phyloP scores from a whole-genome alignment of 2,113 vertebrate species.

The Tyrannus savana region DNA sequence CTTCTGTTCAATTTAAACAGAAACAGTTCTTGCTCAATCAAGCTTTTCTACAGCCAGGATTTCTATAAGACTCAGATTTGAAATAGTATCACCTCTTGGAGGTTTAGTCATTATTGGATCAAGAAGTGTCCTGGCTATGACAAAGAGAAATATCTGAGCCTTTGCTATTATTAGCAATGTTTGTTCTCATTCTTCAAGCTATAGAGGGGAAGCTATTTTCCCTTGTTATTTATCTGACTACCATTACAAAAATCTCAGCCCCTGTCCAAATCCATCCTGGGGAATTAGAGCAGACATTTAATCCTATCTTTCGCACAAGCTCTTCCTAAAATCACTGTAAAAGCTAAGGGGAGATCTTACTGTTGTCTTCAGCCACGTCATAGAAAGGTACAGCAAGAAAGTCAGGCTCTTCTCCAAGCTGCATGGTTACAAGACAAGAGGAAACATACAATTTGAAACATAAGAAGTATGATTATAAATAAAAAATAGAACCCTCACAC shows the following conservation, averaged over 20 bases:
- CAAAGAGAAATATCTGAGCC: slow-evolving; percentile 11
- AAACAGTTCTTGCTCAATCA: background rate
- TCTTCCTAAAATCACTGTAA: slow-evolving; percentile 2
- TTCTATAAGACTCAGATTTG: background rate
- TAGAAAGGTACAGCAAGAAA: background rate
- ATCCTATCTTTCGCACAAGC: background rate
- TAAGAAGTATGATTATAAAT: background rate
- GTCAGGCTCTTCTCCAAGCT: background rate
- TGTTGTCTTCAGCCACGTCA: background rate
- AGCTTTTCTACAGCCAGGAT: background rate
- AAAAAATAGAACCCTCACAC: background rate
- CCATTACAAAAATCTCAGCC: slow-evolving; percentile 6
- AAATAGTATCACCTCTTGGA: background rate
- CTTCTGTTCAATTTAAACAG: slow-evolving; percentile 6
- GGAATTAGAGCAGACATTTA: background rate
- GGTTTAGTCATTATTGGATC: slow-evolving; percentile 18
- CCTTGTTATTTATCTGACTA: background rate
- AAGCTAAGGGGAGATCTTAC: background rate
- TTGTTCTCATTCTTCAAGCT: background rate
- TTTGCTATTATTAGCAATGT: background rate
- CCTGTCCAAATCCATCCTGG: background rate
- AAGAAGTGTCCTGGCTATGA: background rate
- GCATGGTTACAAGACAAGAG: background rate
- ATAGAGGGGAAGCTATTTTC: background rate
- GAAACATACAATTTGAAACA: background rate